A percentile compares a stretch with the other conserved stretches of the same genome.
Evolutionary conservation across 2,888 invertebrate species (phyloP).

Genomic region (Sinopyrophorus schimmeli): DNA sequence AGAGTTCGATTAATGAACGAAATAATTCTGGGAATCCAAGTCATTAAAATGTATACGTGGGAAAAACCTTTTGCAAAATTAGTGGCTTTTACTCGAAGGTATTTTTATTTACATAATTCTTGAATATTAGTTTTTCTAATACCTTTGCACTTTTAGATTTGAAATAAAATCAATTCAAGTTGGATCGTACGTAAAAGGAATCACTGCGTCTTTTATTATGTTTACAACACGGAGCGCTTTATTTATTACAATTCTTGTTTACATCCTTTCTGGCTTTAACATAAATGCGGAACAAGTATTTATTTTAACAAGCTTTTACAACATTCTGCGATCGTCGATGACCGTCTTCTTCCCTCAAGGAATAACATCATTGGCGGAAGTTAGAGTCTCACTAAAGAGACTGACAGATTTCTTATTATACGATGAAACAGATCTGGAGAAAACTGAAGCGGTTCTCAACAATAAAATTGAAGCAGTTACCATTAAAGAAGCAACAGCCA

Average conservation of each 20-base stretch:
- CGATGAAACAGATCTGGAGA: constrained; percentile 56
- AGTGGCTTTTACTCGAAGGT: too few relatives aligned
- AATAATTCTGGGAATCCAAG: too few relatives aligned
- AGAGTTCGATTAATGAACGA: too few relatives aligned
- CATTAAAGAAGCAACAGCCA: constrained; percentile 57
- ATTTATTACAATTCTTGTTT: constrained; percentile 67
- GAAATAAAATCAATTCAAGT: constrained; percentile 54
- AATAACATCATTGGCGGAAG: constrained; percentile 66
- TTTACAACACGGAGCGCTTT: constrained; percentile 71
- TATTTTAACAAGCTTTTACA: constrained; percentile 72
- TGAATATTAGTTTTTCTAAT: too few relatives aligned
- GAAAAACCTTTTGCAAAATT: too few relatives aligned
- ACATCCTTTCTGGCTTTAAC: constrained; percentile 62
- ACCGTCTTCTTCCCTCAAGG: constrained; percentile 73
- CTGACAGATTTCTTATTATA: constrained; percentile 65
- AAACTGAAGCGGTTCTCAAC: not conserved
- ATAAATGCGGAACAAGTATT: constrained; percentile 73
- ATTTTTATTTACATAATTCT: too few relatives aligned
- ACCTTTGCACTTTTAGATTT: constrained; percentile 53
- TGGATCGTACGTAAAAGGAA: constrained; percentile 60
- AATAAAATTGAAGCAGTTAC: constrained; percentile 37
- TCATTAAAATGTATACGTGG: too few relatives aligned
- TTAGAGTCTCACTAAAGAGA: constrained; percentile 62
- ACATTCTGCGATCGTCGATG: constrained; percentile 72
- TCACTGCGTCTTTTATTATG: constrained; percentile 63